Evolutionary conservation across 2,888 invertebrate species (phyloP), one percentile per base, ranked within the genome.

Genomic region (Venusia cambrica): DNA sequence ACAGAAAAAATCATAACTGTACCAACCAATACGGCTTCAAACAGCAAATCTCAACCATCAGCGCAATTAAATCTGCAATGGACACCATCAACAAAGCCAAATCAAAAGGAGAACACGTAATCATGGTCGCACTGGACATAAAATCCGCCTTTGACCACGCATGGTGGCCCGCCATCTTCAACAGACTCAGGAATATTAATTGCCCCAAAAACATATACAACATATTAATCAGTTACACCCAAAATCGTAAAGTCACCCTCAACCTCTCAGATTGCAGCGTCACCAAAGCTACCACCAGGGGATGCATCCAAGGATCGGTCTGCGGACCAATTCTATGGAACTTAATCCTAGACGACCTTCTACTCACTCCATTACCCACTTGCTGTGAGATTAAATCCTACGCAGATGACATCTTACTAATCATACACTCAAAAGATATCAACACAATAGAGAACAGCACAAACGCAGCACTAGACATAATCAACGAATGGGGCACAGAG

Each of bases 281-380:
- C 1, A 4, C 18, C 2, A 53, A 54, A 29, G 2, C 4, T 0
- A 50, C 45, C 28, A 37, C 45, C 1, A 51, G 25, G 14, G 56
- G 56, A 0, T 58, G 57, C 7, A 7, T 17, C 3, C 17, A 17
- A 7, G 17, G 17, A 2, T 17, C 17, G 2, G 17, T 17, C 6
- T 41, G 47, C 3, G 53, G 54, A 0, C 53, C 54, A 0, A 18
- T 28, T 0, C 10, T 55, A 0, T 56, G 58, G 58, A 57, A 57
- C 24, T 6, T 55, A 0, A 38, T 56, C 1, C 14, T 59, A 0
- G 54, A 62, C 7, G 38, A 48, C 1, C 46, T 59, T 0, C 40
- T 57, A 0, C 9, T 39, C 0, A 11, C 14, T 1, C 2, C n/a
- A 0, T 11, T 45, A 1, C 47, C 46, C 47, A 44, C n/a, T n/a